Conservation (phyloP, 2,888 invertebrate genomes). For the Lamellibrachia columna region DNA sequence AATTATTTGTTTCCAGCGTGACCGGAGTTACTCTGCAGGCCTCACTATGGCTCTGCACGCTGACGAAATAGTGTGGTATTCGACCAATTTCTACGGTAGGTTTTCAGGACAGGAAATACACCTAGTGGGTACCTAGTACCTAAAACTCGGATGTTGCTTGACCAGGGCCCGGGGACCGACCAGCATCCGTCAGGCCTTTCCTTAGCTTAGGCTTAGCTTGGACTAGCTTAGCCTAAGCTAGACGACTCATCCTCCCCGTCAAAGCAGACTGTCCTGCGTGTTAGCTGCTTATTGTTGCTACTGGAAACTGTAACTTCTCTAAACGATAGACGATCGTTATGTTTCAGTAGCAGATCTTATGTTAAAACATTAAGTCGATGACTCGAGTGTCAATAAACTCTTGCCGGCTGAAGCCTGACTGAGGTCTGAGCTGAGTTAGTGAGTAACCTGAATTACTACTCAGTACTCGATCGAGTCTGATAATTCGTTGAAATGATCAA, state of each 20-base stretch:
- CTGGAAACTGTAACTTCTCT: too few relatives aligned
- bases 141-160: not conserved
- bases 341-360: not conserved
- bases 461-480: too few relatives aligned
- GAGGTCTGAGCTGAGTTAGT: too few relatives aligned
- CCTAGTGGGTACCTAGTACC: not conserved
- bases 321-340: not conserved
- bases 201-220: not conserved
- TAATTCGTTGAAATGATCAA: too few relatives aligned
- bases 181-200: not conserved
- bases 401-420: too few relatives aligned
- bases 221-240: not conserved
- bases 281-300: too few relatives aligned
- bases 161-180: not conserved
- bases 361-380: not conserved
- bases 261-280: too few relatives aligned
- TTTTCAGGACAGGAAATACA: not conserved
- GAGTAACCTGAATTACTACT: too few relatives aligned
- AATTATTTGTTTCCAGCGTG: not conserved
- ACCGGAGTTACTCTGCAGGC: not conserved
- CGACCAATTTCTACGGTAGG: not conserved
- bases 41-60: not conserved
- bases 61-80: constrained; percentile 5
- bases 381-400: not conserved
- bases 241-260: too few relatives aligned